These are phyloP conservation scores for Sula dactylatra DNA, from an alignment of 2,113 vertebrate genomes.

Conservation along the genomic window DNA sequence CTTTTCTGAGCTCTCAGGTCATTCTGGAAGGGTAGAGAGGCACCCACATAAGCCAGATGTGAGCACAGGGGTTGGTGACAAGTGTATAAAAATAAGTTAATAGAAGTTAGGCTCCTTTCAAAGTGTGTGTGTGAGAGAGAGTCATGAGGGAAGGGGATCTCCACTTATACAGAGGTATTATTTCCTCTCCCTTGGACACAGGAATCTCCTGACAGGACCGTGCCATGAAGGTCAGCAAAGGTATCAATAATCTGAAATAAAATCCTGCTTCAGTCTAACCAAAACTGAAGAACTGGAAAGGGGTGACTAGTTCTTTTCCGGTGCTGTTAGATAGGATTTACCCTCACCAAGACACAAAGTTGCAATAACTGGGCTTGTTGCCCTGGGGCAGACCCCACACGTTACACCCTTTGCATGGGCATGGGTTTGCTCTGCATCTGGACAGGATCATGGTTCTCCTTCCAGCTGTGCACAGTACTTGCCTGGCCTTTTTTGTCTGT, in stretches of 20 bases:
- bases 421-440: background rate
- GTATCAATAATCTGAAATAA: background rate
- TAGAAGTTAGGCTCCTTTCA: background rate
- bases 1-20: background rate
- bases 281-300: background rate
- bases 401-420: background rate
- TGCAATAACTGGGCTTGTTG: background rate
- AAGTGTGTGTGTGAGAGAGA: background rate
- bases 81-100: background rate
- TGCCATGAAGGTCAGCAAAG: background rate
- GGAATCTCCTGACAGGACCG: background rate
- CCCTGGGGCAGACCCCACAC: background rate
- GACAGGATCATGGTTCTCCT: background rate
- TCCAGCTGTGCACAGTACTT: background rate
- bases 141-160: background rate
- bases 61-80: background rate
- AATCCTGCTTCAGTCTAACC: background rate
- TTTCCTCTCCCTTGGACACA: background rate
- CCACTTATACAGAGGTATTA: background rate
- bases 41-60: fast-evolving
- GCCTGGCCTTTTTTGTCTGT: background rate
- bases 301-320: background rate
- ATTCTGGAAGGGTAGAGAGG: background rate
- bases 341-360: background rate
- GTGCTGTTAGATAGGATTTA: background rate